phyloP scores from a whole-genome alignment of 1,140 invertebrate species.

The Thalassaphorura encarpata region DNA sequence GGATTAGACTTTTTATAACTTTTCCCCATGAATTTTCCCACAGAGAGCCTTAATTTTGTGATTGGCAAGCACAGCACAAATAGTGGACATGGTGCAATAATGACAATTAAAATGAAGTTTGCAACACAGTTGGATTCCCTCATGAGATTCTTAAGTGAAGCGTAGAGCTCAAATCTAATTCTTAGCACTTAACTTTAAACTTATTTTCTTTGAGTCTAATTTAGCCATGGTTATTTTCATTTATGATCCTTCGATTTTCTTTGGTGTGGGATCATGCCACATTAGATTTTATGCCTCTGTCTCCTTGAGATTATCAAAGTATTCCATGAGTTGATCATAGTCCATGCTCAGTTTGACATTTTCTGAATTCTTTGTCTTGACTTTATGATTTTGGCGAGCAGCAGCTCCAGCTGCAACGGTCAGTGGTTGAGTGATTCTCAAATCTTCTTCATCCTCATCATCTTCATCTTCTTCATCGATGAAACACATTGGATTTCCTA shows the following conservation, averaged over 20 bases:
- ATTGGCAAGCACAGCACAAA: no score
- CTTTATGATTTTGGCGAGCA: constrained; percentile 25
- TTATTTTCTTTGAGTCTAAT: no score
- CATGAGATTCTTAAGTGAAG: no score
- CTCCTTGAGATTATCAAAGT: constrained; percentile 94
- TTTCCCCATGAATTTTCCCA: no score
- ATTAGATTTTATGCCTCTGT: constrained; percentile 44
- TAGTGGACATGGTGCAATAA: no score
- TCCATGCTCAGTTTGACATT: constrained; percentile 73
- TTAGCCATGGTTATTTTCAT: not conserved
- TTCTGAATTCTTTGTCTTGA: constrained; percentile 8
- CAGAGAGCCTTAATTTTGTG: no score
- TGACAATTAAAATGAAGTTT: no score
- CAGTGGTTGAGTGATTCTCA: constrained; percentile 33
- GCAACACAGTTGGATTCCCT: no score
- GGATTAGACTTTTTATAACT: no score
- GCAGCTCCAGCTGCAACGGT: constrained; percentile 30
- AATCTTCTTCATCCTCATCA: constrained; percentile 34
- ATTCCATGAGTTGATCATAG: constrained; percentile 93
- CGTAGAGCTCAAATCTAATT: not conserved
- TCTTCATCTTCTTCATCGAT: constrained; percentile 32
- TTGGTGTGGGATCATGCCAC: not conserved
- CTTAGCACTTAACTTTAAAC: not conserved
- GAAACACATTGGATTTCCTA: constrained; percentile 77
- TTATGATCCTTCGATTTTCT: not conserved